These are phyloP conservation scores for Oncopodura yosiiana DNA, from an alignment of 1,140 invertebrate genomes.

Conservation along the genomic window DNA sequence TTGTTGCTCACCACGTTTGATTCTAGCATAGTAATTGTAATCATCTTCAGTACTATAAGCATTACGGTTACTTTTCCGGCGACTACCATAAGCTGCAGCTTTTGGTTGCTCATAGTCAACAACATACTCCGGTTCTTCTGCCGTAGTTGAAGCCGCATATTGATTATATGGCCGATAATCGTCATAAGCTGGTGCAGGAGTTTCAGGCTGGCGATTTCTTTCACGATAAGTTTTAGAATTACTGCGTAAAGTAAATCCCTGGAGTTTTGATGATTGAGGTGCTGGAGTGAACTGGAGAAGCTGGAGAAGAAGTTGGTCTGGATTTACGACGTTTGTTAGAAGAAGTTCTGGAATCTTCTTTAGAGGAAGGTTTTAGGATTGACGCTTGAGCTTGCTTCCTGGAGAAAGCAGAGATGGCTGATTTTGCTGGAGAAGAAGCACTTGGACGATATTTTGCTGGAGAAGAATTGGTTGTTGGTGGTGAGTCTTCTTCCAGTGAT, in stretches of 20 bases:
- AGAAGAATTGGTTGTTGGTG: not conserved
- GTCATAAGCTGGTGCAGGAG: not conserved
- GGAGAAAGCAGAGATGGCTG: too few relatives aligned
- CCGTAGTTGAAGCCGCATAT: not conserved
- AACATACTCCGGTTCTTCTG: not conserved
- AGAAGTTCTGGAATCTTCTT: too few relatives aligned
- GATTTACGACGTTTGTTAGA: too few relatives aligned
- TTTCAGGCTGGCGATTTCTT: not conserved
- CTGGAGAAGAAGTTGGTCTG: too few relatives aligned
- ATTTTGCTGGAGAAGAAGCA: too few relatives aligned
- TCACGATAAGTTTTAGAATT: not conserved
- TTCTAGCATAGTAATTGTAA: slow-evolving; percentile 22
- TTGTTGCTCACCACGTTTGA: slow-evolving; percentile 24
- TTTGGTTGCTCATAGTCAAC: not conserved
- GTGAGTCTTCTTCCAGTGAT: not conserved
- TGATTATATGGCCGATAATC: not conserved
- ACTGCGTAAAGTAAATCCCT: too few relatives aligned
- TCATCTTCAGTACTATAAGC: slow-evolving; percentile 20
- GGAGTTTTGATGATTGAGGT: not conserved
- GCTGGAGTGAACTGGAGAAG: too few relatives aligned
- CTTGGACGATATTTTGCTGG: too few relatives aligned
- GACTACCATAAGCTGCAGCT: not conserved
- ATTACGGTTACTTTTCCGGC: slow-evolving; percentile 10
- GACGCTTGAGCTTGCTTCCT: too few relatives aligned
- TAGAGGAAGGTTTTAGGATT: too few relatives aligned